Conservation (phyloP, 1,140 invertebrate species). For the Zaprionus taronus region DNA sequence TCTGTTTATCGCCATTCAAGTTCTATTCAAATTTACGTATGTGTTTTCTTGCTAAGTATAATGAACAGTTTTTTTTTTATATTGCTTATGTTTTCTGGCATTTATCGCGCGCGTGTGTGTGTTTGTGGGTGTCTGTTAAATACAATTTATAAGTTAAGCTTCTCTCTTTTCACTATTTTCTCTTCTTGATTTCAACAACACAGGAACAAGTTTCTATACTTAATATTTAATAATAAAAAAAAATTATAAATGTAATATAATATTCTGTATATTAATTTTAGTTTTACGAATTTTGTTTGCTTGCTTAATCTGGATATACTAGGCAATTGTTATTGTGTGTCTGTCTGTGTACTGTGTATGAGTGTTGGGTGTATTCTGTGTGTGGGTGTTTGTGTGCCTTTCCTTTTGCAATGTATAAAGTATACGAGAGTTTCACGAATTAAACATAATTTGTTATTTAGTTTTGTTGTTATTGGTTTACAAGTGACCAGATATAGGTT, state of each 20-base stretch:
- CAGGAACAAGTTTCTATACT: conserved; percentile 76
- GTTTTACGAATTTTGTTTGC: conserved; percentile 11
- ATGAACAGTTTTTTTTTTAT: conserved; percentile 11
- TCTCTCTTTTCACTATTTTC: conserved; percentile 30
- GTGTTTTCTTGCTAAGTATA: neutral
- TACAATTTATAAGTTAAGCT: conserved; percentile 52
- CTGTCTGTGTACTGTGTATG: neutral
- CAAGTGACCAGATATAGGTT: conserved; percentile 76
- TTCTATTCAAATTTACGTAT: conserved; percentile 20
- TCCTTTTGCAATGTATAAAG: conserved; percentile 64
- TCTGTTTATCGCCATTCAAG: neutral
- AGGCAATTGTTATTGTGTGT: conserved; percentile 19
- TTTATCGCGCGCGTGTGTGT: conserved; percentile 22
- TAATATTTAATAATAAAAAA: conserved; percentile 34
- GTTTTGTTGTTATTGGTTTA: conserved; percentile 72
- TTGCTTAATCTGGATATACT: conserved; percentile 12
- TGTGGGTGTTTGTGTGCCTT: conserved; percentile 26
- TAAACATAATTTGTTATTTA: conserved; percentile 53
- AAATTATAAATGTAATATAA: conserved; percentile 3
- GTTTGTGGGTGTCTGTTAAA: conserved; percentile 27
- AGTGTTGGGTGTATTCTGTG: conserved; percentile 6
- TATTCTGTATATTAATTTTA: conserved; percentile 27
- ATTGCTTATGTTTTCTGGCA: conserved; percentile 49
- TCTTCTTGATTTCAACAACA: conserved; percentile 71
- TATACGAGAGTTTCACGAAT: conserved; percentile 47